Conservation (phyloP, 2,113 vertebrate species). For the Agelaius tricolor region DNA sequence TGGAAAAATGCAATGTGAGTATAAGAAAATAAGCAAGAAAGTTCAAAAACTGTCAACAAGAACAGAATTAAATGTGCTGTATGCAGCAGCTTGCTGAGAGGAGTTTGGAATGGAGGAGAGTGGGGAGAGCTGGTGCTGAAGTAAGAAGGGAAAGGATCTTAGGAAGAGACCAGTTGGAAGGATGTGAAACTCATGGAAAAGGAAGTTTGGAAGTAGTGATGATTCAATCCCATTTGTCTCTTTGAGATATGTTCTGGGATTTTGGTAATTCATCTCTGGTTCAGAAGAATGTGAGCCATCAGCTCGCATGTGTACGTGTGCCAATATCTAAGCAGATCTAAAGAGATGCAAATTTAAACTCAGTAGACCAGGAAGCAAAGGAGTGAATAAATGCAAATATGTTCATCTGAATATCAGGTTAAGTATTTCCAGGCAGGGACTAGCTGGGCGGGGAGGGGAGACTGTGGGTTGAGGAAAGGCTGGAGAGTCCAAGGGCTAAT, state of each 20-base stretch:
- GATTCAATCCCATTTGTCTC: background rate
- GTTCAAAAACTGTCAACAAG: background rate
- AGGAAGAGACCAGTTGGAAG: background rate
- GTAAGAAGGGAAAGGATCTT: background rate
- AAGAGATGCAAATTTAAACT: conserved; percentile 26
- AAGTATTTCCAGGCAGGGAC: background rate
- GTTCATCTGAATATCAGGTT: conserved; percentile 28
- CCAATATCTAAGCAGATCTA: background rate
- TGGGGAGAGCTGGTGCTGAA: background rate
- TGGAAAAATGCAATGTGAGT: background rate
- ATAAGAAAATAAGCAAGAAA: background rate
- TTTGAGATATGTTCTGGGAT: background rate
- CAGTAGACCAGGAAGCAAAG: conserved; percentile 32
- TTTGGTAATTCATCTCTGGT: background rate
- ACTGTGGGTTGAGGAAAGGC: background rate
- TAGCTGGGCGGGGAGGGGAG: background rate
- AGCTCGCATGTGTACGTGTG: background rate
- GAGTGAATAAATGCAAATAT: conserved; percentile 35
- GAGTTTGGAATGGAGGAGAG: background rate
- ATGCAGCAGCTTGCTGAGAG: background rate
- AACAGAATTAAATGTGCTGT: background rate
- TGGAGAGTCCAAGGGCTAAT: background rate
- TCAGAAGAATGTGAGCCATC: background rate
- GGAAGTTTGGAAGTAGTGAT: background rate
- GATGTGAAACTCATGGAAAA: background rate